phyloP scores from a whole-genome alignment of 2,797 vertebrate genomes.

The Lophius americanus region DNA sequence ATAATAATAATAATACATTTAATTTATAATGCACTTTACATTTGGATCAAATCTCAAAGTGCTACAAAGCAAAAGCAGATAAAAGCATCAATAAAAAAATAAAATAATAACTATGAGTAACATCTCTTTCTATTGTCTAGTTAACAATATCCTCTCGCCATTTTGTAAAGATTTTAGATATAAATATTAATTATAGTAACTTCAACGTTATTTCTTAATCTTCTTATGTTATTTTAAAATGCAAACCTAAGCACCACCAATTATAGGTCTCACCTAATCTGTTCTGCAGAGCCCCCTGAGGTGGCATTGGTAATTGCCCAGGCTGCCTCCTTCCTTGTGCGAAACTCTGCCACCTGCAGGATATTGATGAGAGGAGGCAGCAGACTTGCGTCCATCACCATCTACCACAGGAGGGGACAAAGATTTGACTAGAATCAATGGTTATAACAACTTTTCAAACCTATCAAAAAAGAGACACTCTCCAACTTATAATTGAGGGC shows the following conservation, averaged over 20 bases:
- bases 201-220: no score
- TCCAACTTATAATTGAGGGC: background rate
- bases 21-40: no score
- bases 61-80: no score
- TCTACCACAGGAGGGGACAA: conserved; percentile 69
- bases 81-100: no score
- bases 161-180: background rate
- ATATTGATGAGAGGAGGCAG: conserved; percentile 93
- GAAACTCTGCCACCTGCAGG: conserved; percentile 96
- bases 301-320: conserved; percentile 98
- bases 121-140: background rate
- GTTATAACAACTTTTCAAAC: background rate
- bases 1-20: no score
- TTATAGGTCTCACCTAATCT: conserved; percentile 87
- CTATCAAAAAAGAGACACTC: background rate
- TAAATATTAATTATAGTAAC: no score
- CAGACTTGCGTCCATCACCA: conserved; percentile 93
- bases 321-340: conserved; percentile 95
- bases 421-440: background rate
- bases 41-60: no score
- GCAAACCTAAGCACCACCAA: background rate
- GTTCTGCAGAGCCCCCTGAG: conserved; percentile 93
- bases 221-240: background rate
- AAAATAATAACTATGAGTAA: no score
- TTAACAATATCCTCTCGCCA: background rate